Base-by-base conservation (phyloP, 2,888 invertebrate species). In the Chouioia cunea region DNA sequence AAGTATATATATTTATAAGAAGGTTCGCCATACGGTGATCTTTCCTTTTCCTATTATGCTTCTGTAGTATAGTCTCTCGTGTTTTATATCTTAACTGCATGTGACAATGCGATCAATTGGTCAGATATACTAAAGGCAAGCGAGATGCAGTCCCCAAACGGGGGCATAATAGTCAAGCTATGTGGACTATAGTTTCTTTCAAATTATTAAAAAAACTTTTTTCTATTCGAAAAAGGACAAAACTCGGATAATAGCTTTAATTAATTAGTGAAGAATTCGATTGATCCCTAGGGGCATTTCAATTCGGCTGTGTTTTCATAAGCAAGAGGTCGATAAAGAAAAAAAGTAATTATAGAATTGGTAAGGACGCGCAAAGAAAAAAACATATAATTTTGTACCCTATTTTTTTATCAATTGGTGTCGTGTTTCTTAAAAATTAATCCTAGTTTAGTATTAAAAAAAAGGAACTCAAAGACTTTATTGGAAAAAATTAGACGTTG, bases 321-420 rank as follows among this genome's bases (percentile, higher is more conserved):
- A 76, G 71, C 72, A 77, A 76, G 67, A 70, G 23, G 43, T n/a
- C 23, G 47, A 36, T 48, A 48, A 46, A 0, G 20, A 52, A 63
- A 47, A 22, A n/a, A 8, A 50, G 2, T 2, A 73, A 74, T 76
- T 73, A 74, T 81, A 80, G 79, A 79, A 78, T 79, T 75, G 79
- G 77, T 82, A 84, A 82, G 81, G 71, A 76, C 73, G 76, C 23
- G 70, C 50, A 50, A 47, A 63, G 57, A 82, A 80, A 79, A 82
- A 81, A 81, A 79, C 80, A 78, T 75, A 83, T 83, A 84, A 85
- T 85, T 85, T 85, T 85, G 79, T 85, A 85, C 83, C 83, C 84
- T 85, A 85, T 85, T 85, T 85, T 85, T 85, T 85, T 84, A 85
- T 81, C 65, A 73, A 79, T 77, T 73, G 75, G 77, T 77, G 77